phyloP scores from a whole-genome alignment of 2,888 invertebrate species.

The Nephrotoma appendiculata region DNA sequence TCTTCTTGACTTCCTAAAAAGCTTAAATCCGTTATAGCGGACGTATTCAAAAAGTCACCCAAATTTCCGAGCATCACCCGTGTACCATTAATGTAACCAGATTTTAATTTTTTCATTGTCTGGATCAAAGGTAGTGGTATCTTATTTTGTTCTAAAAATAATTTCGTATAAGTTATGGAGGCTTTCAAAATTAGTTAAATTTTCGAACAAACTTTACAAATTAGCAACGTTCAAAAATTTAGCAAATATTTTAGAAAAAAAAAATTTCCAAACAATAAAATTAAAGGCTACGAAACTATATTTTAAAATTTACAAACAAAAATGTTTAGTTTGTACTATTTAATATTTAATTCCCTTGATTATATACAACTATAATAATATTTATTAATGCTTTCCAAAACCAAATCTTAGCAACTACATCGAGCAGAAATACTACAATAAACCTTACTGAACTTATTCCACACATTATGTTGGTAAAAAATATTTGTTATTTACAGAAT shows the following conservation, averaged over 20 bases:
- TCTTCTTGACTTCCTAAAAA: constrained; percentile 89
- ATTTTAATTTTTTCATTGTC: constrained; percentile 95
- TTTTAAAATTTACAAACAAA: background rate
- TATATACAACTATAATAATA: background rate
- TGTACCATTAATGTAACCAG: constrained; percentile 98
- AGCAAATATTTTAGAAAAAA: background rate
- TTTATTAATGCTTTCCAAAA: background rate
- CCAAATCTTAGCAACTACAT: background rate
- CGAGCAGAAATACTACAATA: background rate
- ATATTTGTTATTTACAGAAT: background rate
- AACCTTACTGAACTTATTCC: background rate
- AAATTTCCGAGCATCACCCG: constrained; percentile 90
- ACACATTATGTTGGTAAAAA: background rate
- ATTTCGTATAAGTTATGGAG: background rate
- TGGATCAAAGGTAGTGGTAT: constrained; percentile 91
- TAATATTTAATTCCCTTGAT: background rate
- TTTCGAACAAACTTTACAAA: background rate
- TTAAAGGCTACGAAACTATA: background rate
- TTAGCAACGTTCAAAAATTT: background rate
- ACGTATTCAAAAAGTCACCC: constrained; percentile 90
- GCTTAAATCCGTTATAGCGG: constrained; percentile 92
- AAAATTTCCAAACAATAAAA: background rate
- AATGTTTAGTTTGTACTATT: background rate
- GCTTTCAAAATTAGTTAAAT: background rate
- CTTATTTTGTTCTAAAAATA: constrained; percentile 63